Evolutionary conservation across 2,797 vertebrate species (phyloP).

Genomic region (Cynodonichthys magdalenae): DNA sequence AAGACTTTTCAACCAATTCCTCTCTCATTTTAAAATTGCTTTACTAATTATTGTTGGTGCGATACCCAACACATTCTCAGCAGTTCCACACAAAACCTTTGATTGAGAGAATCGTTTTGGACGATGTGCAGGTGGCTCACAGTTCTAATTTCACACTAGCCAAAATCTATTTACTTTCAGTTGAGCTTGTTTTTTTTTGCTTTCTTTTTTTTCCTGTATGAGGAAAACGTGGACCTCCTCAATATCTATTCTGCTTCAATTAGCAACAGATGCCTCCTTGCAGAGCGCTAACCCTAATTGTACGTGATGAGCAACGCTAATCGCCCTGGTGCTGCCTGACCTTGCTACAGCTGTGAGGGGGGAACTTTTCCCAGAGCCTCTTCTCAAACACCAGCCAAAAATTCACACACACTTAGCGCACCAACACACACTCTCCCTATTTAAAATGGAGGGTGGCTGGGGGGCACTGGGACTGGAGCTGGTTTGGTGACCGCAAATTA

Average conservation of each 20-base stretch:
- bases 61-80: conserved; percentile 48
- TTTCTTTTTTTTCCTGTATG: conserved; percentile 58
- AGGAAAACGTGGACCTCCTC: conserved; percentile 59
- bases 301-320: conserved; percentile 83
- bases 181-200: conserved; percentile 60
- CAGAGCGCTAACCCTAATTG: conserved; percentile 76
- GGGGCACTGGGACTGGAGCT: conserved; percentile 52
- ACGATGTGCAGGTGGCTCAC: conserved; percentile 77
- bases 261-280: conserved; percentile 80
- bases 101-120: conserved; percentile 51
- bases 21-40: conserved; percentile 60
- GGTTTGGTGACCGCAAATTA: conserved; percentile 78
- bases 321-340: conserved; percentile 72
- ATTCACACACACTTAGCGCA: conserved; percentile 14
- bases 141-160: conserved; percentile 82
- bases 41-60: conserved; percentile 54
- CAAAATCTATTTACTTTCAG: conserved; percentile 79
- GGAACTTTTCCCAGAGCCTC: conserved; percentile 55
- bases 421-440: conserved; percentile 47
- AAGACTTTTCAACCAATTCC: conserved; percentile 56
- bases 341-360: conserved; percentile 75
- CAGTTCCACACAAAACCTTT: conserved; percentile 47
- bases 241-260: conserved; percentile 80
- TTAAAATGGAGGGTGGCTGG: conserved; percentile 60
- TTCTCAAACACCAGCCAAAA: conserved; percentile 47